Conservation (phyloP, 2,888 invertebrate species). For the Cepaea hortensis region DNA sequence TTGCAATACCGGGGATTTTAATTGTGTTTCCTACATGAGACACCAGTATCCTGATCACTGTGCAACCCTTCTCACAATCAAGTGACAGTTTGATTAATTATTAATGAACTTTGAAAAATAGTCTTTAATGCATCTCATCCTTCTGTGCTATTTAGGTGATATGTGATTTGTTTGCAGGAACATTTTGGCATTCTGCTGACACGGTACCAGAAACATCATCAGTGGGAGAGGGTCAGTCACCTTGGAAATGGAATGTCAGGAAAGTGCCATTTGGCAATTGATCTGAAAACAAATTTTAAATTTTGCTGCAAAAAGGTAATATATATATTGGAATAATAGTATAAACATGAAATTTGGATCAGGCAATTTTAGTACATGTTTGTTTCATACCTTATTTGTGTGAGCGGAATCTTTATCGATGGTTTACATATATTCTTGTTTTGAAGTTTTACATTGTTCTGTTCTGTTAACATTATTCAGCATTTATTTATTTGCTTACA, state of each 20-base stretch:
- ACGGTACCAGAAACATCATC: constrained; percentile 65
- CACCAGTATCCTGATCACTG: no score
- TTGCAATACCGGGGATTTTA: no score
- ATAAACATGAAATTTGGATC: neutral
- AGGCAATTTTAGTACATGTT: neutral
- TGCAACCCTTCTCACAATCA: no score
- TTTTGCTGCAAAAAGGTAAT: constrained; percentile 72
- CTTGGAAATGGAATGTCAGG: constrained; percentile 71
- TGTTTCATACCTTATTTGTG: neutral
- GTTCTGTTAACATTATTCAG: no score
- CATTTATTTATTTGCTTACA: no score
- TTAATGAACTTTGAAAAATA: neutral
- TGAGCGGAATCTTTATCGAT: no score
- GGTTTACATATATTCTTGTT: no score
- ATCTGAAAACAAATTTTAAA: constrained; percentile 64
- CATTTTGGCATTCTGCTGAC: constrained; percentile 59
- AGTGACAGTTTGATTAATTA: neutral
- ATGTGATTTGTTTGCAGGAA: constrained; percentile 51
- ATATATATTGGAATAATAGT: no score
- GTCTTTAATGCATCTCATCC: neutral
- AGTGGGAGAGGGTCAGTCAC: constrained; percentile 65
- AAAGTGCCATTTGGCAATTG: constrained; percentile 68
- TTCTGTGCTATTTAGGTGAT: neutral
- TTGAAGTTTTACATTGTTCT: no score
- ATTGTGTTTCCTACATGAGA: no score